Base-by-base conservation (phyloP, 2,797 vertebrate species). In the Carapus acus region DNA sequence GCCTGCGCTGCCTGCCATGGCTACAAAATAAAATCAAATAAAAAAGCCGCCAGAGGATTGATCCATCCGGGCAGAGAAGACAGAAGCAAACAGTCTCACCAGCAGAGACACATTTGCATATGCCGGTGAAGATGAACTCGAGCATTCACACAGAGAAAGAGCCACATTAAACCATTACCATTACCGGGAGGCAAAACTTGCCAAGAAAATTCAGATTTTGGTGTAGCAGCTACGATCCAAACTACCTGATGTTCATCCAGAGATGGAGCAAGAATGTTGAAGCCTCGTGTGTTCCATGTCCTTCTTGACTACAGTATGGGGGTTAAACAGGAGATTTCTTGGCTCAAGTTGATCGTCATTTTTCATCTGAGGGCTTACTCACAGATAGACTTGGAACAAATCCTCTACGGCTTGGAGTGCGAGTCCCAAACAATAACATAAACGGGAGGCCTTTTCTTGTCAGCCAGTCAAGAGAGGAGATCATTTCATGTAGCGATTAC, bases 251-350 rank as follows among this genome's bases (percentile, higher is more conserved):
- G 73, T 69, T 33, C 58, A 62, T 77, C 74, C 70, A 67, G 49
- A 65, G 81, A 83, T 53, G 40, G 58, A 69, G 71, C 31, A 61
- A 48, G 54, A 42, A 38, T 24, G 54, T 73, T 53, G 49, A 58
- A 57, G 49, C 55, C 52, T 54, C 62, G 43, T 56, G 43, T 13
- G 61, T 60, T 79, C 58, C 67, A 81, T 67, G 70, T 60, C 71
- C 58, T 58, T 62, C 65, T 81, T 65, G 63, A 65, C 69, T 76
- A 52, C 50, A 58, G 57, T 51, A 47, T 49, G 61, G 65, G 77
- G 78, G 80, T 84, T 85, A 81, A 87, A 78, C 41, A 53, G 63
- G 59, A 66, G 71, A 75, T 71, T 81, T 79, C 73, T 74, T 82
- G 78, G 78, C 73, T 79, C 61, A 27, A 23, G 63, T 67, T 63